Evolutionary conservation across 2,888 invertebrate genomes (phyloP).

Genomic region (Esperia sulphurella): DNA sequence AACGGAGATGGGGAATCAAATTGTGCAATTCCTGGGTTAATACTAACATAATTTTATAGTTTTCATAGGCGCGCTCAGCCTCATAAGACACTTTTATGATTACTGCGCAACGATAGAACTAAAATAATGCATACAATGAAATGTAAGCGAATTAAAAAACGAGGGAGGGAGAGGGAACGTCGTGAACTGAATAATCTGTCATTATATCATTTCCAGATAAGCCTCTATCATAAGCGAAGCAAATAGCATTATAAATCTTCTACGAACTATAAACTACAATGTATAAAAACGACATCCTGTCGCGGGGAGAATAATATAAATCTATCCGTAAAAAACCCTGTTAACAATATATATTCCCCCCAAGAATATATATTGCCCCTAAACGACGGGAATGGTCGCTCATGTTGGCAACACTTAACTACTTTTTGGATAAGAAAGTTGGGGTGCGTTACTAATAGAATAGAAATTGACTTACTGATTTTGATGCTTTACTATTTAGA

Average conservation of each 20-base stretch:
- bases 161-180: too few relatives aligned
- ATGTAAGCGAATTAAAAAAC: too few relatives aligned
- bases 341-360: conserved; percentile 56
- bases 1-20: too few relatives aligned
- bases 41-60: too few relatives aligned
- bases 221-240: not conserved
- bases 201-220: conserved; percentile 1
- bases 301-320: conserved; percentile 49
- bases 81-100: too few relatives aligned
- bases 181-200: too few relatives aligned
- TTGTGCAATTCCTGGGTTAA: too few relatives aligned
- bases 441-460: conserved; percentile 23
- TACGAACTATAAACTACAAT: conserved; percentile 26
- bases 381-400: conserved; percentile 44
- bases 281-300: conserved; percentile 31
- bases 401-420: conserved; percentile 45
- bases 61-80: too few relatives aligned
- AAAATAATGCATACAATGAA: too few relatives aligned
- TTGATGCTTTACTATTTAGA: not conserved
- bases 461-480: conserved; percentile 12
- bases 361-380: conserved; percentile 10
- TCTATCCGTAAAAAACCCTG: conserved; percentile 57
- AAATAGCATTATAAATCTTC: not conserved
- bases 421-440: not conserved
- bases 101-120: too few relatives aligned